A percentile compares a stretch with the other conserved stretches of the same genome.
phyloP scores from a whole-genome alignment of 2,888 invertebrate species.

The Acronicta leporina region DNA sequence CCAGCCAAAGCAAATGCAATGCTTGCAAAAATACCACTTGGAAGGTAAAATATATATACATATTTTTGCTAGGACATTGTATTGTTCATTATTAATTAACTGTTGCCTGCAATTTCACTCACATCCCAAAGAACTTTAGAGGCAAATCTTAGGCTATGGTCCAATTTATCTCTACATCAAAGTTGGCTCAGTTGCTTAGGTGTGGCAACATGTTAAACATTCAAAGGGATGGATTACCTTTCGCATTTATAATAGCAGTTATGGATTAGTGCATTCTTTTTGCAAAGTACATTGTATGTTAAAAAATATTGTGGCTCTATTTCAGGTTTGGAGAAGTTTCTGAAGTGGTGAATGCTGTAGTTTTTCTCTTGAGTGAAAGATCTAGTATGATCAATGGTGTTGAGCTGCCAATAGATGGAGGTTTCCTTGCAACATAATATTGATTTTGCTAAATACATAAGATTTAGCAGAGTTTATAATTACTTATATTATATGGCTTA shows the following conservation, averaged over 20 bases:
- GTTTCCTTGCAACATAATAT: slow-evolving; percentile 89
- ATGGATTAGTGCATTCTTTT: too few species aligned
- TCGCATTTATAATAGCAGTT: too few species aligned
- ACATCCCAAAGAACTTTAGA: too few species aligned
- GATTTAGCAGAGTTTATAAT: slow-evolving; percentile 21
- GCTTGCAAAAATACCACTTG: slow-evolving; percentile 94
- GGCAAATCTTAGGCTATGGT: too few species aligned
- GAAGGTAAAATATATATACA: slow-evolving; percentile 88
- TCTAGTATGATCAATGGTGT: slow-evolving; percentile 95
- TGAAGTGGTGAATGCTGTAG: slow-evolving; percentile 94
- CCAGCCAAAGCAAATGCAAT: slow-evolving; percentile 93
- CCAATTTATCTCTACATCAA: too few species aligned
- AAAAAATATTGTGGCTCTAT: slow-evolving; percentile 29
- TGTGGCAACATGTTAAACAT: too few species aligned
- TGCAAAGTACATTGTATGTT: too few species aligned
- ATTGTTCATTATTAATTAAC: too few species aligned
- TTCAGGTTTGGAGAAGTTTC: slow-evolving; percentile 92
- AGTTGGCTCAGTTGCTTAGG: too few species aligned
- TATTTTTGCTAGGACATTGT: too few species aligned
- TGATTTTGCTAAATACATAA: slow-evolving; percentile 17
- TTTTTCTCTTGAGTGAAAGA: slow-evolving; percentile 93
- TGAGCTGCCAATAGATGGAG: slow-evolving; percentile 95
- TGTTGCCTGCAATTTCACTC: too few species aligned
- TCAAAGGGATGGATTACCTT: too few species aligned
- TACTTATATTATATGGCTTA: slow-evolving; percentile 27